A percentile compares a stretch with the other conserved stretches of the same genome.
Conservation (phyloP, 2,888 invertebrate species). For the Eilema depressum region DNA sequence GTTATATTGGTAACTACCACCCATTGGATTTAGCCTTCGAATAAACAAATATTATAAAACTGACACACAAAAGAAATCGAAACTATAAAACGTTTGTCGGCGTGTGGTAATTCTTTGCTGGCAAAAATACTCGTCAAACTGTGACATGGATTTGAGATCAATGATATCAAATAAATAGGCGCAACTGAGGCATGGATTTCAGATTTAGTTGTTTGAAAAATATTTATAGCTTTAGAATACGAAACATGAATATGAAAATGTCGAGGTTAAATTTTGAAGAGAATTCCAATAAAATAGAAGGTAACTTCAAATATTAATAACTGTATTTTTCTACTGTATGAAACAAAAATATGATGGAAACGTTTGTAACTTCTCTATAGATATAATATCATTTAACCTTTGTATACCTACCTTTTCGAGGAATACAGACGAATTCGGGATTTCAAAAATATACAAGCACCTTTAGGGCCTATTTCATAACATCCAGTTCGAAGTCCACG, state of each 20-base stretch:
- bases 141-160: conserved; percentile 2
- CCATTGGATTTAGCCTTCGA: no score
- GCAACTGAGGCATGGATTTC: background rate
- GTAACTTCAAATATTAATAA: background rate
- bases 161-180: conserved; percentile 12
- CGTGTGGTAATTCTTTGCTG: no score
- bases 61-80: background rate
- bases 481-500: no score
- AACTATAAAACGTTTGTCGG: background rate
- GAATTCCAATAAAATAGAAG: background rate
- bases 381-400: no score
- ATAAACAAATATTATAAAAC: background rate
- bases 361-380: no score
- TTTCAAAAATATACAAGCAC: no score
- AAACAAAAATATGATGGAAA: no score
- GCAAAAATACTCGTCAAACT: background rate
- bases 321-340: no score
- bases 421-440: no score
- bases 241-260: conserved; percentile 5
- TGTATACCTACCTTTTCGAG: no score
- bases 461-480: no score
- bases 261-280: conserved; percentile 10
- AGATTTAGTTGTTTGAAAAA: conserved; percentile 10
- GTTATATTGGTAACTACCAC: no score
- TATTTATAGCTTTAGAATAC: conserved; percentile 10